Conservation (phyloP, 2,113 vertebrate genomes). For the pig (Sus scrofa) region DNA sequence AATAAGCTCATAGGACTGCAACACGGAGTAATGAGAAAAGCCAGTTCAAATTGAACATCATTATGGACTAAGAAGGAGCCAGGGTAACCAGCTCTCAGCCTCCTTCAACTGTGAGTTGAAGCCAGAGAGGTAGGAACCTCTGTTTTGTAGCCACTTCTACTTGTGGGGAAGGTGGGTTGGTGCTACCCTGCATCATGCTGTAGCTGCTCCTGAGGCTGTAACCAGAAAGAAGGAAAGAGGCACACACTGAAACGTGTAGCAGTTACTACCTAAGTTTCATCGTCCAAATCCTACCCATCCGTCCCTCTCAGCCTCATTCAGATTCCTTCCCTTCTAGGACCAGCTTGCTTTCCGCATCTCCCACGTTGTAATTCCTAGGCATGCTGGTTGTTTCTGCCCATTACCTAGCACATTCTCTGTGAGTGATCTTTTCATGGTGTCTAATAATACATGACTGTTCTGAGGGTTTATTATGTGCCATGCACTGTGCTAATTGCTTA, state of each 20-base stretch:
- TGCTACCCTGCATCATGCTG: not conserved
- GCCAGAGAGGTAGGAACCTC: not conserved
- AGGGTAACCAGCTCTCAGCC: not conserved
- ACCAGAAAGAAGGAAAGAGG: not conserved
- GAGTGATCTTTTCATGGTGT: not conserved
- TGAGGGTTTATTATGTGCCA: not conserved
- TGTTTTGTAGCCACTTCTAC: not conserved
- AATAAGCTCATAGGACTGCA: not conserved
- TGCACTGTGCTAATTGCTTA: not conserved
- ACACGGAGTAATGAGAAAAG: not conserved
- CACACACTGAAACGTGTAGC: not conserved
- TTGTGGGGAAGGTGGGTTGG: accelerated
- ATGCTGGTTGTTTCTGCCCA: not conserved
- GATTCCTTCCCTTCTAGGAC: not conserved
- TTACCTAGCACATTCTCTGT: not conserved
- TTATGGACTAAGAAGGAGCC: not conserved
- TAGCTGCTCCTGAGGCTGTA: not conserved
- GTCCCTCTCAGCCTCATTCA: not conserved
- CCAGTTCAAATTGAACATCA: not conserved
- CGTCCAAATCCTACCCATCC: not conserved
- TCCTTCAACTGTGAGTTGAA: not conserved
- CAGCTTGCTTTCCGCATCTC: not conserved
- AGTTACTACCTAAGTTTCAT: not conserved
- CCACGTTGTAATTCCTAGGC: not conserved
- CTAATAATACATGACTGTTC: not conserved